These are phyloP conservation scores for Lasioglossum albipes DNA, from an alignment of 1,140 invertebrate species.

Conservation along the genomic window DNA sequence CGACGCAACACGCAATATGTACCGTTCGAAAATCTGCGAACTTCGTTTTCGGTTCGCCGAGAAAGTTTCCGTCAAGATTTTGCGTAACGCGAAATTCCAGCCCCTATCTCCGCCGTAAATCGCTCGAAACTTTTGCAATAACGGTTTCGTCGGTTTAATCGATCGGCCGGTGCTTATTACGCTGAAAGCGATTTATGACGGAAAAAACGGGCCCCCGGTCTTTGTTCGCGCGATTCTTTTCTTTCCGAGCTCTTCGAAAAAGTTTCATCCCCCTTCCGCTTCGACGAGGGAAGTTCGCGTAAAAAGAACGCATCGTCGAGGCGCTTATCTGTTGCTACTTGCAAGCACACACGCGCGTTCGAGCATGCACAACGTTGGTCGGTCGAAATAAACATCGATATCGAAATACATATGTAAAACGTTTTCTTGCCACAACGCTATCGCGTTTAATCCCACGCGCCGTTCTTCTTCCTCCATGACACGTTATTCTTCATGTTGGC, in stretches of 20 bases:
- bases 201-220: too few species aligned
- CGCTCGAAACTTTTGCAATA: constrained; percentile 54
- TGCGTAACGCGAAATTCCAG: background rate
- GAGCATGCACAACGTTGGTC: background rate
- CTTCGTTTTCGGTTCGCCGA: constrained; percentile 11
- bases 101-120: background rate
- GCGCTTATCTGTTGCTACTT: background rate
- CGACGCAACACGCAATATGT: too few species aligned
- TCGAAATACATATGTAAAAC: background rate
- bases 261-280: too few species aligned
- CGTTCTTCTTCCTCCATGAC: too few species aligned
- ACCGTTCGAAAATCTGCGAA: background rate
- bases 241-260: too few species aligned
- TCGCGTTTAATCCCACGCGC: background rate
- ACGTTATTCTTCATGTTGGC: too few species aligned
- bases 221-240: too few species aligned
- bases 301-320: too few species aligned
- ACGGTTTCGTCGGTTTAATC: constrained; percentile 40
- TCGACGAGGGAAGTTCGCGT: too few species aligned
- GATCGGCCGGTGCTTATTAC: constrained; percentile 20
- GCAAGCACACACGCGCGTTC: background rate
- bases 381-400: background rate
- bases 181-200: constrained; percentile 22
- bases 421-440: background rate
- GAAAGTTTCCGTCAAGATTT: background rate